These are phyloP conservation scores for Siniperca obscura DNA, from an alignment of 2,797 vertebrate species.

Conservation along the genomic window DNA sequence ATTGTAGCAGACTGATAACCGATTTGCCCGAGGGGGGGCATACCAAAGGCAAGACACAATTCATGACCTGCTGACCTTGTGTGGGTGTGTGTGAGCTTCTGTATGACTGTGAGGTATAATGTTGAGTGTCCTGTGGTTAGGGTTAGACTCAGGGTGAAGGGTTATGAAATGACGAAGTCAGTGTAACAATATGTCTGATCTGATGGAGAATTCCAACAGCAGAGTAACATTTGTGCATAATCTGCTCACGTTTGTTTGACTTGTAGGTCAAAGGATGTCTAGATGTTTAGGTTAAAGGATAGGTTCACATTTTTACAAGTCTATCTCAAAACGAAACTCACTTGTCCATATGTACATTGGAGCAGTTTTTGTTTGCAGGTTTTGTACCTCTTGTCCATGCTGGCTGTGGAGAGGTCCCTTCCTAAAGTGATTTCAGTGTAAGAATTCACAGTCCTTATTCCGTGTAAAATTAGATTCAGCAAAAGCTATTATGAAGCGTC, in stretches of 20 bases:
- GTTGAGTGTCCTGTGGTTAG: slow-evolving; percentile 12
- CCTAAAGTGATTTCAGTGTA: not conserved
- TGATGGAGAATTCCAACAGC: not conserved
- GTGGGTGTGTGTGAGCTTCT: not conserved
- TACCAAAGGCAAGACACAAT: slow-evolving; percentile 22
- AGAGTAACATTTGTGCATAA: not conserved
- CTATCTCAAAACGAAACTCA: no score
- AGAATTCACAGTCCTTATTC: not conserved
- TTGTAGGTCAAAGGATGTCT: no score
- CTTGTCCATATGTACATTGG: no score
- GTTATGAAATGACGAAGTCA: not conserved
- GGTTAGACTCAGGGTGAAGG: slow-evolving; percentile 8
- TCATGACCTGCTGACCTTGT: slow-evolving; percentile 15
- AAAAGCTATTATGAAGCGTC: not conserved
- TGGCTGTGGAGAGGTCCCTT: not conserved
- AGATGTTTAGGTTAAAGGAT: no score
- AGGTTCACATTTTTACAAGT: no score
- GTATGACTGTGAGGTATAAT: not conserved
- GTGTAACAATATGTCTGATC: not conserved
- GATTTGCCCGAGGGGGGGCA: slow-evolving; percentile 28
- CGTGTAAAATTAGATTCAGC: not conserved
- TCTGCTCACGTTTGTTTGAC: not conserved
- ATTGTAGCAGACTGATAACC: slow-evolving; percentile 18
- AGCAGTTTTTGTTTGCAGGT: no score
- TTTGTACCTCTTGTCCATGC: not conserved